Percentiles rank a stretch among this genome's conserved stretches.
Evolutionary conservation across 2,888 invertebrate species (phyloP).

Genomic region (Spatulosminthurus flaviceps): DNA sequence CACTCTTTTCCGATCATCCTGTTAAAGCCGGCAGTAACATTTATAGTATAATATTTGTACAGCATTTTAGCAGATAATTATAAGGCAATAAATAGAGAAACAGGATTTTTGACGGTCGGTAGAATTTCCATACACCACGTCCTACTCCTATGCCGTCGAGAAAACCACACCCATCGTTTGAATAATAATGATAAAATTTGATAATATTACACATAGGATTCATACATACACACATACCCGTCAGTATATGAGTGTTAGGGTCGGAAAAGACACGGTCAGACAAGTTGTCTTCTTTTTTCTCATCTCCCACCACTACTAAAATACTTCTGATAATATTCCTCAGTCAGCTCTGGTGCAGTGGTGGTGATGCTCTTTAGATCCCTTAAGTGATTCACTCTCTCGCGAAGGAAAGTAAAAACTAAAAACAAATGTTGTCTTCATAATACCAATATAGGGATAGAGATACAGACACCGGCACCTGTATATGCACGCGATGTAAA

Average conservation of each 20-base stretch:
- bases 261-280: too few relatives aligned
- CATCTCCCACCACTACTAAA: background rate
- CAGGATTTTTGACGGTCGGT: background rate
- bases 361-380: background rate
- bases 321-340: too few relatives aligned
- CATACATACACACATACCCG: background rate
- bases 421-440: slow-evolving; percentile 40
- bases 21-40: background rate
- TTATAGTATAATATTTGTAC: background rate
- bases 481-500: too few relatives aligned
- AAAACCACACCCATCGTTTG: slow-evolving; percentile 6
- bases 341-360: background rate
- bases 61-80: too few relatives aligned
- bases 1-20: too few relatives aligned
- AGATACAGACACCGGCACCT: too few relatives aligned
- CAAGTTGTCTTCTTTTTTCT: background rate
- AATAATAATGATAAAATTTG: slow-evolving; percentile 9
- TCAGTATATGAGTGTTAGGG: too few relatives aligned
- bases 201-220: background rate
- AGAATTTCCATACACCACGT: background rate
- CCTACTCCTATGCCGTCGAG: background rate
- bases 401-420: slow-evolving; percentile 15
- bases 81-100: background rate
- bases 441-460: too few relatives aligned
- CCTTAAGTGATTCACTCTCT: slow-evolving; percentile 26